phyloP scores from a whole-genome alignment of 2,888 invertebrate genomes.

The Hemaris fuciformis region DNA sequence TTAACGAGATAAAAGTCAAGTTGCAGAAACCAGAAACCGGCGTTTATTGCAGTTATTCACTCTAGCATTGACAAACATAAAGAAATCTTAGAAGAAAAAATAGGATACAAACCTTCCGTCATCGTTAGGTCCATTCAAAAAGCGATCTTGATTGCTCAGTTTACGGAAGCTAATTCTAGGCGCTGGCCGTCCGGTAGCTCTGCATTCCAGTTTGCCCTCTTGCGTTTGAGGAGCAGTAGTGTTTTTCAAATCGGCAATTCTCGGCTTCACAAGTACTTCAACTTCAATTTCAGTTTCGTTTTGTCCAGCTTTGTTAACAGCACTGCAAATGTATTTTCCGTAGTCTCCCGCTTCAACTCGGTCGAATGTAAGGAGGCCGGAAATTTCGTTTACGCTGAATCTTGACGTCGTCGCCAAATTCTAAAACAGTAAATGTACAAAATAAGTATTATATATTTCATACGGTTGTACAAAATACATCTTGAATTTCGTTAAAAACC shows the following conservation, averaged over 20 bases:
- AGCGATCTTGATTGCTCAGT: slow-evolving; percentile 84
- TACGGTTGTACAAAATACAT: too few species aligned
- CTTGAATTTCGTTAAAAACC: background rate
- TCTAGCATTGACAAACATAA: background rate
- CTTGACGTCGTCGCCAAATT: slow-evolving; percentile 85
- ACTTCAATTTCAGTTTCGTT: slow-evolving; percentile 86
- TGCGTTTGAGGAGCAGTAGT: slow-evolving; percentile 84
- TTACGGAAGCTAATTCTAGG: slow-evolving; percentile 91
- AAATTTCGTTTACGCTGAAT: slow-evolving; percentile 85
- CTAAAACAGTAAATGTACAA: slow-evolving; percentile 47
- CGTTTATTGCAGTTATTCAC: too few species aligned
- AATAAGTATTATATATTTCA: background rate
- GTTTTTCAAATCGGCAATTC: slow-evolving; percentile 89
- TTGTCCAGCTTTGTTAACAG: slow-evolving; percentile 89
- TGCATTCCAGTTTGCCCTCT: slow-evolving; percentile 87
- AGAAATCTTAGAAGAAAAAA: background rate
- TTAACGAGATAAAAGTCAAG: background rate
- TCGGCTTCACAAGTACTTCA: slow-evolving; percentile 88
- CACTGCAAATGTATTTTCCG: slow-evolving; percentile 90
- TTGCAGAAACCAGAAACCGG: background rate
- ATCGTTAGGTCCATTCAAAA: slow-evolving; percentile 84
- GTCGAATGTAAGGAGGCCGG: slow-evolving; percentile 87
- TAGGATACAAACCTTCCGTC: slow-evolving; percentile 68
- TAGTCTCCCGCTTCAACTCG: slow-evolving; percentile 89
- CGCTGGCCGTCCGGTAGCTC: slow-evolving; percentile 89